Evolutionary conservation across 2,797 vertebrate genomes (phyloP), one percentile per base, ranked within the genome.

Genomic region (Lithobates pipiens): DNA sequence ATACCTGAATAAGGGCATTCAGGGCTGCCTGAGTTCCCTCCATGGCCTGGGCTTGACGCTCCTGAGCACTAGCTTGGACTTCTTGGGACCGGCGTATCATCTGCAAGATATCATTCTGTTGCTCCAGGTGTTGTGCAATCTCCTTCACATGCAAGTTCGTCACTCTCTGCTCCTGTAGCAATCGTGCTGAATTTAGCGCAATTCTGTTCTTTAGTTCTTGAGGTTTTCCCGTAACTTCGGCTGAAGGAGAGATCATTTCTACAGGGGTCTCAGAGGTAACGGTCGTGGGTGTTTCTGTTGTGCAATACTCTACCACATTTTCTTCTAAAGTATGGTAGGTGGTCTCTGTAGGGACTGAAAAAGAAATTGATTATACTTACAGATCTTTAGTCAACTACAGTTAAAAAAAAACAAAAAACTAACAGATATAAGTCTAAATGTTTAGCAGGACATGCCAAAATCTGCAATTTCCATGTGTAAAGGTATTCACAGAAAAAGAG

Each of bases 121-220:
- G 97, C 92, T 99, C 98, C 77, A 99, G 93, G 92, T 99, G 97
- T 93, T 98, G 97, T 25, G 97, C 96, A 0, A 99, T 98, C 93
- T 99, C 97, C 54, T 97, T 96, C 83, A 99, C 95, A 0, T 99
- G 98, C 54, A 99, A 93, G 77, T 99, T 99, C 89, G 98, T 99
- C 77, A 99, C 97, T 3, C 96, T 91, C 92, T 99, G 98, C 93
- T 99, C 98, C 94, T 99, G 98, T 86, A 99, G 93, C 25, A 99
- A 94, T 87, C 97, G 97, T 88, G 97, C 97, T 0, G 98, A 99
- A 94, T 99, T 99, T 46, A 99, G 95, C 61, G 98, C 97, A 0
- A 99, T 99, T 42, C 97, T 96, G 91, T 96, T 98, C 90, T 99
- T 99, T 80, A 99, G 94, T 36, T 99, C 98, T 90, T 99, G 98